Conservation (phyloP, 2,888 invertebrate genomes). For the Apeira syringaria region DNA sequence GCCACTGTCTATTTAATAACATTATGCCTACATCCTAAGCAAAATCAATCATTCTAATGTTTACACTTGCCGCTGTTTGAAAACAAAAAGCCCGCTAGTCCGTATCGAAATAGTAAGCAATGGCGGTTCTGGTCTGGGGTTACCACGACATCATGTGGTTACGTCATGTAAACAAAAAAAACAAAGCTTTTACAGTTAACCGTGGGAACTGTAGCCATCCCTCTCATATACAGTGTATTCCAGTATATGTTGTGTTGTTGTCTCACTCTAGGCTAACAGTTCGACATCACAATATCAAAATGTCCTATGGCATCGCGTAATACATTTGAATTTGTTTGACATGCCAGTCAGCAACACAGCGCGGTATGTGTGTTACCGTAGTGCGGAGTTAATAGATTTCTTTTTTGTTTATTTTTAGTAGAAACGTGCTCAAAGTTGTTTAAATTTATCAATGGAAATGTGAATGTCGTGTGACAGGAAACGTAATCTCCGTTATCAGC, state of each 20-base stretch:
- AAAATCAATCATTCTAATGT: too few relatives aligned
- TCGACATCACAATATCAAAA: conserved; percentile 35
- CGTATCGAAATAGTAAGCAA: conserved; percentile 27
- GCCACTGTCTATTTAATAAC: too few relatives aligned
- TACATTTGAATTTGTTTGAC: conserved; percentile 32
- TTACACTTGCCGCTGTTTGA: conserved; percentile 13
- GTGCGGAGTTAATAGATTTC: conserved; percentile 6
- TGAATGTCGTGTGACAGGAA: conserved; percentile 33
- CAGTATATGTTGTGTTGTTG: conserved; percentile 44
- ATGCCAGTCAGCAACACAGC: conserved; percentile 39
- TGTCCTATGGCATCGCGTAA: conserved; percentile 41
- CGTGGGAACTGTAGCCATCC: conserved; percentile 38
- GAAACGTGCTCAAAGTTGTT: conserved; percentile 25
- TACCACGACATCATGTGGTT: conserved; percentile 74
- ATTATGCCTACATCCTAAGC: too few relatives aligned
- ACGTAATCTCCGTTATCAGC: conserved; percentile 20
- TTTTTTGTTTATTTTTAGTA: conserved; percentile 26
- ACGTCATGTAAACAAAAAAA: conserved; percentile 60
- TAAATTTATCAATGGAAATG: conserved; percentile 58
- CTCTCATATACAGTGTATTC: conserved; percentile 33
- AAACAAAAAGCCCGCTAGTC: conserved; percentile 36
- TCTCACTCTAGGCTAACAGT: conserved; percentile 45
- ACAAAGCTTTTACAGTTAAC: conserved; percentile 29
- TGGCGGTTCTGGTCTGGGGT: conserved; percentile 35
- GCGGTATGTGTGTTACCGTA: conserved; percentile 32